Evolutionary conservation across 1,140 invertebrate species (phyloP).

Genomic region (Panagrolaimus sp.): DNA sequence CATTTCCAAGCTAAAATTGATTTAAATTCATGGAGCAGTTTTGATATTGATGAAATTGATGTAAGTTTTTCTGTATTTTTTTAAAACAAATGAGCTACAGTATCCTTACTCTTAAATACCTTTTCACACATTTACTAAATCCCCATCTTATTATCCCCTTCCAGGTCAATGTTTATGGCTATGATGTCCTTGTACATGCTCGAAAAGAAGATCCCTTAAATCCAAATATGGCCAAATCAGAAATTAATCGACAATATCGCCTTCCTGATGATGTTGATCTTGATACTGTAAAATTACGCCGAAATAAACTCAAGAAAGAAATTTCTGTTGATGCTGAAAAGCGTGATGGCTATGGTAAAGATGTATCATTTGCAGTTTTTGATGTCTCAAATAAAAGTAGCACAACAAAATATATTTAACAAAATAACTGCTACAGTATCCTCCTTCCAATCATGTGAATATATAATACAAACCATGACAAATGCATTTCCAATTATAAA

Average conservation of each 20-base stretch:
- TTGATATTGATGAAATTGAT: conserved; percentile 28
- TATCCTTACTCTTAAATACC: too few relatives aligned
- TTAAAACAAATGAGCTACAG: neutral
- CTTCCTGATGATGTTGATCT: conserved; percentile 32
- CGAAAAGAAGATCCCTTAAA: conserved; percentile 27
- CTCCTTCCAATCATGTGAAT: too few relatives aligned
- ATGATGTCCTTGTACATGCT: conserved; percentile 33
- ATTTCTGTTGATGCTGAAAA: conserved; percentile 20
- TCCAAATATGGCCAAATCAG: conserved; percentile 21
- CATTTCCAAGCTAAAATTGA: conserved; percentile 25
- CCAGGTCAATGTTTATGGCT: conserved; percentile 26
- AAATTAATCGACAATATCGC: conserved; percentile 32
- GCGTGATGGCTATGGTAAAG: neutral
- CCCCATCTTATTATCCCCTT: neutral
- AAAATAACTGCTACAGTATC: too few relatives aligned
- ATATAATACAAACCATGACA: too few relatives aligned
- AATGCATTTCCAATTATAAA: too few relatives aligned
- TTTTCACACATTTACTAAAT: too few relatives aligned
- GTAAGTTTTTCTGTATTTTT: neutral
- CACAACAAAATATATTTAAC: too few relatives aligned
- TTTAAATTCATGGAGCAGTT: conserved; percentile 19
- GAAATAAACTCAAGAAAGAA: conserved; percentile 15
- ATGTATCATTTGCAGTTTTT: neutral
- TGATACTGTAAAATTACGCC: conserved; percentile 24
- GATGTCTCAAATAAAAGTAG: neutral